Conservation (phyloP, 2,797 vertebrate species). For the Xenops minutus region DNA sequence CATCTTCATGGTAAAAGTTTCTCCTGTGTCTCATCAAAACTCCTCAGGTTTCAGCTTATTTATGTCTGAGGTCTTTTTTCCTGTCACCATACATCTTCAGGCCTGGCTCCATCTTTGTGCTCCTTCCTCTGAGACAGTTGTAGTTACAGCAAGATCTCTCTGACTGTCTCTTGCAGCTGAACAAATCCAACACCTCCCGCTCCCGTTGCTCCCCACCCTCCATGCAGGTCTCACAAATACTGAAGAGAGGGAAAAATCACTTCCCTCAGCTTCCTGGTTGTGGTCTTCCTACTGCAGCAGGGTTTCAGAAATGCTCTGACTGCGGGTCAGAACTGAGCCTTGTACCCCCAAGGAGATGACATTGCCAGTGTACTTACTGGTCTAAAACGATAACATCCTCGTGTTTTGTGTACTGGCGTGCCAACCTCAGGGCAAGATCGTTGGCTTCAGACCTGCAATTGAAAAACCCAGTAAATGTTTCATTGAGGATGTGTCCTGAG, state of each 20-base stretch:
- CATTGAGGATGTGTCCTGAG: background rate
- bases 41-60: background rate
- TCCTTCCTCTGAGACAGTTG: background rate
- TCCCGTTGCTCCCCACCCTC: background rate
- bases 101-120: background rate
- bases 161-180: background rate
- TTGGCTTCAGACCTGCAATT: constrained; percentile 90
- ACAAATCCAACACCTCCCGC: background rate
- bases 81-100: background rate
- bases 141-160: background rate
- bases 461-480: background rate
- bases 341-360: background rate
- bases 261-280: background rate
- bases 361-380: constrained; percentile 79
- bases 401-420: constrained; percentile 86
- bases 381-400: constrained; percentile 90
- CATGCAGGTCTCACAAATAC: background rate
- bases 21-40: background rate
- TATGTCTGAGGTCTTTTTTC: background rate
- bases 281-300: background rate
- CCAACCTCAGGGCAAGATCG: constrained; percentile 90
- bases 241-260: background rate
- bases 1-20: background rate
- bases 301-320: background rate
- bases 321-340: background rate